Base-by-base conservation (phyloP, 2,797 vertebrate genomes). In the Brachyalestes nurse region DNA sequence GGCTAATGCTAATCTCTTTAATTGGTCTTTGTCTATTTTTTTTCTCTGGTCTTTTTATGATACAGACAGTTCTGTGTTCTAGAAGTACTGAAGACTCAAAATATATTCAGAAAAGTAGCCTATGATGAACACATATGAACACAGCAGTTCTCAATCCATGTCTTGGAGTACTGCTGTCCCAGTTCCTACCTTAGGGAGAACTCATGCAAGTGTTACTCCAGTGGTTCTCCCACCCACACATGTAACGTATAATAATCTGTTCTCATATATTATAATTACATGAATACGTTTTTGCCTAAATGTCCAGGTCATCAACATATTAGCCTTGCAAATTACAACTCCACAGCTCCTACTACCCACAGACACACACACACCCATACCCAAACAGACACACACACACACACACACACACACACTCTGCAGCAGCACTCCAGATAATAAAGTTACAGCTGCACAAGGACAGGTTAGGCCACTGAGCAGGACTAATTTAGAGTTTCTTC, bases 361-460 rank as follows among this genome's bases (percentile, higher is more conserved):
- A 61, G 17, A 73, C 66, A 57, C 62, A 23, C 60, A 47, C 69
- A 60, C 78, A 74, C 40, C 74, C 58, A 25, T 34, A 62, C 25
- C 42, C 2, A 69, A 6, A 53, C 57, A 47, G 5, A 47, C 47
- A 69, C 66, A 49, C 62, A n/a, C 65, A 40, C 69, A 61, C 78
- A 74, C 40, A 77, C 58, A 25, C 45, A 62, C 25, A 51, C 4
- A 69, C 8, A 53, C 64, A 3, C 47, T 0, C 10, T 13, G 13
- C 47, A 77, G 66, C 61, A 51, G 53, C 8, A 7, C 47, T 72
- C 51, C 25, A 25, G 73, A 70, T 77, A 73, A 83, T 76, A 69
- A 84, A 81, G 23, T 69, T 76, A 64, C 21, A 65, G 55, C 38
- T 6, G 47, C 25, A 8, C 78, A 42, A 83, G 81, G 86, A 60